Base-by-base conservation (phyloP, 2,888 invertebrate genomes). In the Lasioglossum villosulum region DNA sequence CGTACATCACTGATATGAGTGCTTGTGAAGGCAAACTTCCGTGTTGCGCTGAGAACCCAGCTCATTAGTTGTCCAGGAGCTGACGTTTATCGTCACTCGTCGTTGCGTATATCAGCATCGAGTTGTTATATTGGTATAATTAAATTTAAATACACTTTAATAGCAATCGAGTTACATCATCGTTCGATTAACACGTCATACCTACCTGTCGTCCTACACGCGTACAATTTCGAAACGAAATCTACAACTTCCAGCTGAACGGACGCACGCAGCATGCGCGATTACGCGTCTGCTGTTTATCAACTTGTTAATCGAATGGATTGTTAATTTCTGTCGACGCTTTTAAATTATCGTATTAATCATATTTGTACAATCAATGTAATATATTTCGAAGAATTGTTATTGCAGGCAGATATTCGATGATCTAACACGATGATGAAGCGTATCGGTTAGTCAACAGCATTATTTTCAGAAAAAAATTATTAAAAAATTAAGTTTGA, bases 211-310 rank as follows among this genome's bases (percentile, higher is more conserved):
- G 3, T 66, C 10, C 66, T 34, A 23, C 66, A 34, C 66, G 34
- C 8, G 4, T 34, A 8, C 6, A 70, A 70, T 70, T n/a, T n/a
- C 68, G n/a, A 70, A 39, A 23, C 68, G 39, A 23, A 70, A 70
- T 39, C 12, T n/a, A 70, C 68, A 37, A n/a, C n/a, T n/a, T 70
- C 70, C 34, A 68, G 37, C 68, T 68, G 68, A 68, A 68, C 68
- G 70, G 39, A 70, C 39, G 5, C 56, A 10, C 37, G 34, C 34
- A 10, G 34, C 0, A 34, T 23, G 0, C 70, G 0, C 39, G n/a
- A 70, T 70, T 39, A 37, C 39, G 70, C 14, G 37, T 70, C 39
- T 5, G 39, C 14, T 42, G n/a, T n/a, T 39, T n/a, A 23, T 70
- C n/a, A 10, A 70, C 0, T 70, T 39, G 70, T 39, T 12, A n/a